Conservation (phyloP, 2,113 vertebrate species). For the Leucosticte australis region DNA sequence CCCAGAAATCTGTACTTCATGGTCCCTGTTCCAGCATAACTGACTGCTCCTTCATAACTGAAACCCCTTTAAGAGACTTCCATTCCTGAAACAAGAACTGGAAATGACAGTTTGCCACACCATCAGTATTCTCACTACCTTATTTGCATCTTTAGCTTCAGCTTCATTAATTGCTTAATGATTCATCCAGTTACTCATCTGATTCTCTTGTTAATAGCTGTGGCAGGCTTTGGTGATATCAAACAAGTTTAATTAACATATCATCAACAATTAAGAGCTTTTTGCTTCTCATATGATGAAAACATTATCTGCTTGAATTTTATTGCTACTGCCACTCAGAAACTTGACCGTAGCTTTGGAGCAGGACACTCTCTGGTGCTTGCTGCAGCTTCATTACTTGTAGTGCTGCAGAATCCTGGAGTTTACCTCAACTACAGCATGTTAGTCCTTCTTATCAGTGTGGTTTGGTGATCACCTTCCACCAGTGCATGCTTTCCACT, state of each 20-base stretch:
- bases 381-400: background rate
- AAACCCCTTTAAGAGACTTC: background rate
- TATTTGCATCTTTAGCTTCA: constrained; percentile 37
- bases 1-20: background rate
- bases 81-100: background rate
- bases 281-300: background rate
- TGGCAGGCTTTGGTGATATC: constrained; percentile 12
- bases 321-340: background rate
- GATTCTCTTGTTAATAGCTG: constrained; percentile 18
- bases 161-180: constrained; percentile 47
- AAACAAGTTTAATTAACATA: constrained; percentile 38
- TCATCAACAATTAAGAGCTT: background rate
- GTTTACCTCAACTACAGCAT: background rate
- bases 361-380: background rate
- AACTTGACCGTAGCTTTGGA: background rate
- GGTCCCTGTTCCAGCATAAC: background rate
- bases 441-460: background rate
- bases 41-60: background rate
- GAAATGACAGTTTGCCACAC: background rate
- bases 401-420: background rate
- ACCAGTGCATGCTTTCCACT: background rate
- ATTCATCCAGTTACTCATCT: constrained; percentile 37
- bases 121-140: background rate
- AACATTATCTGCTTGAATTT: background rate
- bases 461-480: background rate